Percentiles rank a stretch among this genome's conserved stretches.
Conservation (phyloP, 2,888 invertebrate species). For the Adelognathus sp. region DNA sequence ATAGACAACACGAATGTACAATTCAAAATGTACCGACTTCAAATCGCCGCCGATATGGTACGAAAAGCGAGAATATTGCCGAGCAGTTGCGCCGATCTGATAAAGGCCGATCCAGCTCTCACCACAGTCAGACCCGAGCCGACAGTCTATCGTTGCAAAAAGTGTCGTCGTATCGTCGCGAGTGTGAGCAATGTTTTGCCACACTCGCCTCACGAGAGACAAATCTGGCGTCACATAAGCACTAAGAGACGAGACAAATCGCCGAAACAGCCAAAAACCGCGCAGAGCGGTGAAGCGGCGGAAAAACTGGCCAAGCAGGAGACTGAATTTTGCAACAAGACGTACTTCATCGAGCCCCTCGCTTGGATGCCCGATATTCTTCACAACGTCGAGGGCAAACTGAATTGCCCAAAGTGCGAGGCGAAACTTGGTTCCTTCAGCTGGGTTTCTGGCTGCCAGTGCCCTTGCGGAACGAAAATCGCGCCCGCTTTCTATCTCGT, state of each 20-base stretch:
- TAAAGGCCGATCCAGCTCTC: conserved; percentile 91
- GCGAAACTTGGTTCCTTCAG: conserved; percentile 94
- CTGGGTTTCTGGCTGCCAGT: conserved; percentile 93
- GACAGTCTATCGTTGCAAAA: conserved; percentile 91
- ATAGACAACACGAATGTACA: conserved; percentile 88
- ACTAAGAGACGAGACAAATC: conserved; percentile 72
- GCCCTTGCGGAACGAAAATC: conserved; percentile 94
- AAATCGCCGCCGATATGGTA: conserved; percentile 91
- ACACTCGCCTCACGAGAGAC: conserved; percentile 84
- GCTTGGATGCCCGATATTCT: conserved; percentile 92
- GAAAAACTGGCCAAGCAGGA: conserved; percentile 26
- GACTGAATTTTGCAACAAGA: conserved; percentile 85
- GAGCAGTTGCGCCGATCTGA: conserved; percentile 88
- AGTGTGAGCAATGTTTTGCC: conserved; percentile 90
- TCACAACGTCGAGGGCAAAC: conserved; percentile 89
- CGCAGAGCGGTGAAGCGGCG: conserved; percentile 53
- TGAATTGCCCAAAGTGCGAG: conserved; percentile 92
- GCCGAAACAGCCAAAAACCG: conserved; percentile 46
- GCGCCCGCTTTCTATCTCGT: conserved; percentile 96
- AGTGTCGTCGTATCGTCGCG: conserved; percentile 92
- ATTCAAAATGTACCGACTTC: conserved; percentile 88
- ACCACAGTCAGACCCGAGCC: conserved; percentile 90
- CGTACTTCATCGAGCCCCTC: conserved; percentile 94
- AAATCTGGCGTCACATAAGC: conserved; percentile 82
- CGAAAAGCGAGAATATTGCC: conserved; percentile 93